These are phyloP conservation scores for Alces alces DNA, from an alignment of 2,113 vertebrate species.

Conservation along the genomic window DNA sequence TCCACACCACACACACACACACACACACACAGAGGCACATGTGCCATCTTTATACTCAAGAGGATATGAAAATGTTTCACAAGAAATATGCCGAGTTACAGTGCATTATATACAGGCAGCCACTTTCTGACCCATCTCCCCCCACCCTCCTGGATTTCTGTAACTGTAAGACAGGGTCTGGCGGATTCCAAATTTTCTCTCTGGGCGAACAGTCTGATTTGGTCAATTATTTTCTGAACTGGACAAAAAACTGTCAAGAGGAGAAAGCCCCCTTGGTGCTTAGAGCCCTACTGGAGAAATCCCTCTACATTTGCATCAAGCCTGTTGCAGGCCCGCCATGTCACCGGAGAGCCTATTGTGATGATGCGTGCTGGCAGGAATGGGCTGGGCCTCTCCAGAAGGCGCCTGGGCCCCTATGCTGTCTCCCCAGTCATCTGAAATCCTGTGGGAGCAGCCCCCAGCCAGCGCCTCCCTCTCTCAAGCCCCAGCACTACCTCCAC, in stretches of 20 bases:
- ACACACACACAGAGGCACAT: no score
- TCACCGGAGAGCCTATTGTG: background rate
- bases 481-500: no score
- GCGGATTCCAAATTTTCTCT: background rate
- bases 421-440: background rate
- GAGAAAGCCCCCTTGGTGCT: background rate
- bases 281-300: background rate
- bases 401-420: background rate
- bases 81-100: background rate
- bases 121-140: background rate
- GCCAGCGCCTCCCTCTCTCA: background rate
- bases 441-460: no score
- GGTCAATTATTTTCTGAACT: background rate
- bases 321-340: no score
- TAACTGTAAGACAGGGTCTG: background rate
- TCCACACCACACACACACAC: no score
- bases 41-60: background rate
- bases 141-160: background rate
- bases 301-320: background rate
- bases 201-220: background rate
- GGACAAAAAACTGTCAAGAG: background rate
- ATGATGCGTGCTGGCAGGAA: background rate
- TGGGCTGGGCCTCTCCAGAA: background rate
- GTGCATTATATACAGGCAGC: background rate
- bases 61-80: background rate